Evolutionary conservation across 2,797 vertebrate species (phyloP).

Genomic region (Dicrostonyx torquatus): DNA sequence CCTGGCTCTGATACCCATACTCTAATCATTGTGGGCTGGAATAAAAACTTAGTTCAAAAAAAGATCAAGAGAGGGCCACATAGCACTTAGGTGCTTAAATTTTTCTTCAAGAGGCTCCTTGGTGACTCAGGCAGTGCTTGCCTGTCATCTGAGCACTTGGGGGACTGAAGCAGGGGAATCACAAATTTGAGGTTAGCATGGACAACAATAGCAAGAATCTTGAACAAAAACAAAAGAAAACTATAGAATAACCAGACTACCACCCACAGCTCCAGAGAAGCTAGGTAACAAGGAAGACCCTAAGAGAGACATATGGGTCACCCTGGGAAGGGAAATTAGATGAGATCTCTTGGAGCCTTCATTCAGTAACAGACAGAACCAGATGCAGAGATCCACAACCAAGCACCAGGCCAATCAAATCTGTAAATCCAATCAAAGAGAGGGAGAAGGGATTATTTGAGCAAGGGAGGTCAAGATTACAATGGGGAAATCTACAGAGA

Average conservation of each 20-base stretch:
- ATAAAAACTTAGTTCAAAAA: not conserved
- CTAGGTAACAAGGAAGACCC: too few species aligned
- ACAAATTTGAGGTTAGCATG: not conserved
- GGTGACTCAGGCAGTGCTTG: not conserved
- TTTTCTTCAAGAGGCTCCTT: slow-evolving; percentile 33
- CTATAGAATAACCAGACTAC: not conserved
- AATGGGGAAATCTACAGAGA: too few species aligned
- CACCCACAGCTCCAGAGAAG: too few species aligned
- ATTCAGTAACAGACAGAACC: too few species aligned
- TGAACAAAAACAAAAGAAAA: not conserved
- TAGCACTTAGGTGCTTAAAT: not conserved
- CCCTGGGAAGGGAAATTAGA: too few species aligned
- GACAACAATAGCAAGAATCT: not conserved
- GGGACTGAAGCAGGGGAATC: not conserved
- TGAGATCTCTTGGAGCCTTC: too few species aligned
- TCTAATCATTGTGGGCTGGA: slow-evolving; percentile 1
- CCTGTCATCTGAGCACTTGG: not conserved
- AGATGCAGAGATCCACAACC: too few species aligned
- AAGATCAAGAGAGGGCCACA: not conserved
- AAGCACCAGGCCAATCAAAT: too few species aligned
- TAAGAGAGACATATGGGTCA: too few species aligned
- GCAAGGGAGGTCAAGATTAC: too few species aligned
- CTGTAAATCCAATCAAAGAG: too few species aligned
- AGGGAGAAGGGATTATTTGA: too few species aligned
- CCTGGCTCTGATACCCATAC: not conserved